A percentile compares a stretch with the other conserved stretches of the same genome.
Conservation (phyloP, 2,888 invertebrate species). For the Dysmachus trigonus region DNA sequence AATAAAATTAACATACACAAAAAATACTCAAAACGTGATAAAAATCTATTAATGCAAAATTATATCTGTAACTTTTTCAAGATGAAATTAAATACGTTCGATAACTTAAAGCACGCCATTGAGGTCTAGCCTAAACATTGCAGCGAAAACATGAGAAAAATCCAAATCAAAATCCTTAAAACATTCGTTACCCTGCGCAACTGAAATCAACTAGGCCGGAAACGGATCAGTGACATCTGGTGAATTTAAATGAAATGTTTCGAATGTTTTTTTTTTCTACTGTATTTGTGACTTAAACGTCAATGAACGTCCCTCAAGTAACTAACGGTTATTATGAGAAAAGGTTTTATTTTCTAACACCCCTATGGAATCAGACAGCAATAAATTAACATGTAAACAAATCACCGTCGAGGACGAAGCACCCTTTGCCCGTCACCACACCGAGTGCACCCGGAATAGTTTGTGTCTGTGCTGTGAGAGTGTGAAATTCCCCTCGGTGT, state of each 20-base stretch:
- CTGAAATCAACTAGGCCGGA: not conserved
- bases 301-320: not conserved
- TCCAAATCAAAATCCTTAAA: not conserved
- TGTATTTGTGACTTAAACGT: not conserved
- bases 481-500: slow-evolving; percentile 69
- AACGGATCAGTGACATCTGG: slow-evolving; percentile 32
- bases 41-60: too few relatives aligned
- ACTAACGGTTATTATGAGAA: not conserved
- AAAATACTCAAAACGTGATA: too few relatives aligned
- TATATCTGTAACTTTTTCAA: not conserved
- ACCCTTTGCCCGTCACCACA: not conserved
- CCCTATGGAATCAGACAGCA: not conserved
- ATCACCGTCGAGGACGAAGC: not conserved
- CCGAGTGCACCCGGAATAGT: not conserved
- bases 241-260: not conserved
- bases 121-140: not conserved
- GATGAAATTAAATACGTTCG: not conserved
- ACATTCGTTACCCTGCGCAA: not conserved
- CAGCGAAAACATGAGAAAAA: not conserved
- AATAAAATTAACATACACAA: too few relatives aligned
- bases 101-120: not conserved
- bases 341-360: not conserved
- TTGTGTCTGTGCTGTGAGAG: slow-evolving; percentile 27
- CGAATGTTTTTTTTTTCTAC: slow-evolving; percentile 11
- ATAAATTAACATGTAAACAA: not conserved